Evolutionary conservation across 1,140 invertebrate species (phyloP).

Genomic region (Drosophila nigromelanica): DNA sequence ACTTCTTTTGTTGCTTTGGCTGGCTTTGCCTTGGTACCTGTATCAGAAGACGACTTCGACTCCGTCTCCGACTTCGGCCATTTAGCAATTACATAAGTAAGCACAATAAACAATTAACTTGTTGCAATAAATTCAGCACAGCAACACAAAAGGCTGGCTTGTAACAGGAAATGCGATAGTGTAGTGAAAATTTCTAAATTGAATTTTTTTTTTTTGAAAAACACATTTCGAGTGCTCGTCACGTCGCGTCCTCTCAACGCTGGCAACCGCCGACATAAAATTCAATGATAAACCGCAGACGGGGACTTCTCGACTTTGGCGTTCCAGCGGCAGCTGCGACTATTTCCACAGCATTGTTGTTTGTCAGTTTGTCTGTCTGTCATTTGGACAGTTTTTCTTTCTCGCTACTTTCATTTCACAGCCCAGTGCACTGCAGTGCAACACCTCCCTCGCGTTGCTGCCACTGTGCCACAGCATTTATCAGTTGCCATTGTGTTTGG

Average conservation of each 20-base stretch:
- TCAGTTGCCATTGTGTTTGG: slow-evolving; percentile 59
- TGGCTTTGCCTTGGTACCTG: slow-evolving; percentile 34
- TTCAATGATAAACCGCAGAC: slow-evolving; percentile 54
- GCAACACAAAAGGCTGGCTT: slow-evolving; percentile 28
- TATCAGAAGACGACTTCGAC: not conserved
- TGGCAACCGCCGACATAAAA: slow-evolving; percentile 20
- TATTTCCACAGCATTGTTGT: slow-evolving; percentile 31
- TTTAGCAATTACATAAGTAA: slow-evolving; percentile 55
- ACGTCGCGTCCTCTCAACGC: slow-evolving; percentile 3
- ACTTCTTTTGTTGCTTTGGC: slow-evolving; percentile 26
- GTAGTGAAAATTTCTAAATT: slow-evolving; percentile 47
- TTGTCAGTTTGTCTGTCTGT: not conserved
- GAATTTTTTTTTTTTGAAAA: slow-evolving; percentile 43
- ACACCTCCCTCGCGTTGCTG: not conserved
- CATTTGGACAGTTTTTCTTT: slow-evolving; percentile 21
- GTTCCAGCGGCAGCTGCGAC: slow-evolving; percentile 15
- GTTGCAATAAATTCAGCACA: slow-evolving; percentile 47
- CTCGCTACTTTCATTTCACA: slow-evolving; percentile 67
- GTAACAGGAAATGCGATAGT: slow-evolving; percentile 57
- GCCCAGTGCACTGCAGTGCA: slow-evolving; percentile 43
- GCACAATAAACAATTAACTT: slow-evolving; percentile 68
- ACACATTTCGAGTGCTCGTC: slow-evolving; percentile 59
- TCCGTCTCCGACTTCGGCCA: not conserved
- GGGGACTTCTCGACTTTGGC: slow-evolving; percentile 37
- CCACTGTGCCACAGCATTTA: slow-evolving; percentile 45